Evolutionary conservation across 2,113 vertebrate species (phyloP).

Genomic region (Lonchura striata): DNA sequence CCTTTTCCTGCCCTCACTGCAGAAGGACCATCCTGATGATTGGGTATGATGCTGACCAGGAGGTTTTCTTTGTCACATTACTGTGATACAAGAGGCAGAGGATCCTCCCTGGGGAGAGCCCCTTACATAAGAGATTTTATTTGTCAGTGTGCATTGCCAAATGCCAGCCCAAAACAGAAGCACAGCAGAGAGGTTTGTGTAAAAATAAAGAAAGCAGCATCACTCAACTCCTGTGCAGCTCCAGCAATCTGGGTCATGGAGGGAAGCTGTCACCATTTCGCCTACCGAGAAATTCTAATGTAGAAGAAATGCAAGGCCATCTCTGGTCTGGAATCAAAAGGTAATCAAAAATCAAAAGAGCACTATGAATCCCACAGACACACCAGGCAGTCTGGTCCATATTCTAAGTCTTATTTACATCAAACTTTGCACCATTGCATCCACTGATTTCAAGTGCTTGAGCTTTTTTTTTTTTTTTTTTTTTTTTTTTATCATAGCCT

Average conservation of each 20-base stretch:
- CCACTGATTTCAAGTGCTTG: background rate
- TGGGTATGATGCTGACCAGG: background rate
- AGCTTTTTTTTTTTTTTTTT: background rate
- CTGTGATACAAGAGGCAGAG: background rate
- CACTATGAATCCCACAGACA: background rate
- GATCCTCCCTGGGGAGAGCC: background rate
- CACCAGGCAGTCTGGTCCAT: background rate
- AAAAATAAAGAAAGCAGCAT: background rate
- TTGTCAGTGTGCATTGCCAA: background rate
- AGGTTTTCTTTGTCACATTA: background rate
- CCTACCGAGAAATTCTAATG: background rate
- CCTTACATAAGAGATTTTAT: background rate
- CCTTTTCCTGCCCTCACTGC: background rate
- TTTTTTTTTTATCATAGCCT: background rate
- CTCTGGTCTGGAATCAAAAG: background rate
- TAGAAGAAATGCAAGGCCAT: background rate
- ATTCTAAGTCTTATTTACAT: background rate
- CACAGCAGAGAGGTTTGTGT: background rate
- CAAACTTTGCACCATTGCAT: background rate
- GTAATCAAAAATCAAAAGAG: background rate
- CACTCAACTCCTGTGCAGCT: background rate
- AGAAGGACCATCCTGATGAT: background rate
- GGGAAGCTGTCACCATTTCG: background rate
- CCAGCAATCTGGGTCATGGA: background rate
- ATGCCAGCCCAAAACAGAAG: background rate